These are phyloP conservation scores for Myopa tessellatipennis DNA, from an alignment of 2,888 invertebrate species.

Conservation along the genomic window DNA sequence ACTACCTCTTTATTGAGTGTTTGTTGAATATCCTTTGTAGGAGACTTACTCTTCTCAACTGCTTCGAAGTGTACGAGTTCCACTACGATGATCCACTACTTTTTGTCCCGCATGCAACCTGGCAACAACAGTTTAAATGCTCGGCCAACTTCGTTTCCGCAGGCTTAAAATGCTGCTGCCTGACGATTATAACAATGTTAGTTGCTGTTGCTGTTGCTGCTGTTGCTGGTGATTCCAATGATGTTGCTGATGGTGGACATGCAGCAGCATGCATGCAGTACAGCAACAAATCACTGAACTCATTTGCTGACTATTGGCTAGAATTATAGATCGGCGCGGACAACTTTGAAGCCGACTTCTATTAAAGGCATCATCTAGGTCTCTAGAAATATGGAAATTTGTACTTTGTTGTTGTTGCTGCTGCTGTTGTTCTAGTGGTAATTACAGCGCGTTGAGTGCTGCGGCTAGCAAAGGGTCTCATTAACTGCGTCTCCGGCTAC, in stretches of 20 bases:
- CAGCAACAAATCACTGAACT: constrained; percentile 19
- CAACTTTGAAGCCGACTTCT: constrained; percentile 9
- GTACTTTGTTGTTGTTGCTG: background rate
- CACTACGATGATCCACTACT: too few relatives aligned
- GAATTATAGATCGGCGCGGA: background rate
- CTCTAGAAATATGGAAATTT: constrained; percentile 19
- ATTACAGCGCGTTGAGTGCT: constrained; percentile 11
- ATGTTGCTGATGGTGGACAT: constrained; percentile 7
- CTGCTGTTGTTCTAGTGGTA: too few relatives aligned
- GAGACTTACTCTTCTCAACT: too few relatives aligned
- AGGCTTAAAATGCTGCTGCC: background rate
- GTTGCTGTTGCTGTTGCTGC: background rate
- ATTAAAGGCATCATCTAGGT: constrained; percentile 3
- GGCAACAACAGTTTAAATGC: background rate
- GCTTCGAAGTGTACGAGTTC: too few relatives aligned
- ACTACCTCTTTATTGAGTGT: too few relatives aligned
- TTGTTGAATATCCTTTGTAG: too few relatives aligned
- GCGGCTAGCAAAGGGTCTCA: constrained; percentile 2
- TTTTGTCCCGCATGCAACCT: too few relatives aligned
- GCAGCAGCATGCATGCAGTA: background rate
- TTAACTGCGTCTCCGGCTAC: constrained; percentile 11
- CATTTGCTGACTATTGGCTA: background rate
- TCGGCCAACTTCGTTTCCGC: background rate
- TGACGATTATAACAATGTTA: constrained; percentile 7
- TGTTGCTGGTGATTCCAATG: background rate